A percentile compares a stretch with the other conserved stretches of the same genome.
These are phyloP conservation scores for Plebejus argus DNA, from an alignment of 2,888 invertebrate genomes.

Conservation along the genomic window DNA sequence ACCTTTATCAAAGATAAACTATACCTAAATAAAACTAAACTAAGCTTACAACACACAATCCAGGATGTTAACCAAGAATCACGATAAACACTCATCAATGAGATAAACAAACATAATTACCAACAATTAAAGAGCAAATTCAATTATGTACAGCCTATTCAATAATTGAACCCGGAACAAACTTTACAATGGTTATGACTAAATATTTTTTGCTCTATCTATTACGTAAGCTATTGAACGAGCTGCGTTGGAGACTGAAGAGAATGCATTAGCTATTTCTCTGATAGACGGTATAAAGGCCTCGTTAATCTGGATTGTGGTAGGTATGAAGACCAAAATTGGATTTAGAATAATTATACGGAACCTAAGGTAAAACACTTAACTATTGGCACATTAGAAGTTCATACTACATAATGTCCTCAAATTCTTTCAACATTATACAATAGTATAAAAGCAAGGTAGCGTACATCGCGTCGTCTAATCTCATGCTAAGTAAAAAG, in stretches of 20 bases:
- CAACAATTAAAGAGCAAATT: slow-evolving; percentile 27
- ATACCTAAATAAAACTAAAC: background rate
- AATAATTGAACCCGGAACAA: slow-evolving; percentile 44
- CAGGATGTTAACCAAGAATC: background rate
- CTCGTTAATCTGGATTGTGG: background rate
- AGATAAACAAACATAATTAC: slow-evolving; percentile 23
- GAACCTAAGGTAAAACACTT: background rate
- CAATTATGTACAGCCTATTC: slow-evolving; percentile 26
- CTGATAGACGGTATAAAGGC: background rate
- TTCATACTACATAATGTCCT: background rate
- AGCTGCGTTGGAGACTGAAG: slow-evolving; percentile 30
- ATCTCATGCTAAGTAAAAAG: no score
- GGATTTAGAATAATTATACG: background rate
- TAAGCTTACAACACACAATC: background rate
- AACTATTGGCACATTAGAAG: background rate
- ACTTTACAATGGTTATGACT: slow-evolving; percentile 39
- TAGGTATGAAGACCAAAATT: background rate
- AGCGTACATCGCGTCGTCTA: no score
- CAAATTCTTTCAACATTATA: no score
- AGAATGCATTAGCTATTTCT: background rate
- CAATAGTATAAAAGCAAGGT: no score
- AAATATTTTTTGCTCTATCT: slow-evolving; percentile 38
- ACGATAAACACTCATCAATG: background rate
- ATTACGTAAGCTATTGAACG: slow-evolving; percentile 36
- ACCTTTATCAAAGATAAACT: no score